Conservation (phyloP, 2,797 vertebrate genomes). For the Leucoraja ocellata region DNA sequence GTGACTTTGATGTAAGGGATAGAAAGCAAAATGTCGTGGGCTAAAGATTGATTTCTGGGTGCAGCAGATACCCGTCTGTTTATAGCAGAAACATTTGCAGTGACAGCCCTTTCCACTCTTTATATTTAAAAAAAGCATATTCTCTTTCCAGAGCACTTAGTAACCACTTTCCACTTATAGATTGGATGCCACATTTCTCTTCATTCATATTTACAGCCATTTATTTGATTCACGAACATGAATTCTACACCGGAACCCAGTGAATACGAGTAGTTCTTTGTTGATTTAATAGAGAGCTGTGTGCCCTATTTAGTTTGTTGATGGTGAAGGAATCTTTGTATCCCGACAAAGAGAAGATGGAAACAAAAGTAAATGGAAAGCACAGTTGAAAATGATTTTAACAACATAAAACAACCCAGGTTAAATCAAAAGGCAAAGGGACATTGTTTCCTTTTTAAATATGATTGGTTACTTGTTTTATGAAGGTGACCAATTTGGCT, state of each 20-base stretch:
- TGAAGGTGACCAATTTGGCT: not conserved
- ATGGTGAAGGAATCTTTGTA: not conserved
- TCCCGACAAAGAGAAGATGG: not conserved
- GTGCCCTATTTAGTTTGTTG: too few relatives aligned
- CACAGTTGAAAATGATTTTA: not conserved
- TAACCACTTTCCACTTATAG: not conserved
- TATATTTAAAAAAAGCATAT: slow-evolving; percentile 6
- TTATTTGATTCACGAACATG: not conserved
- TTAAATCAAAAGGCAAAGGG: not conserved
- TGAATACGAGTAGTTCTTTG: not conserved
- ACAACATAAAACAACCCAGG: not conserved
- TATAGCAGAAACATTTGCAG: slow-evolving; percentile 32
- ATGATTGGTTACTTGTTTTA: not conserved
- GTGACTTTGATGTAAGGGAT: not conserved
- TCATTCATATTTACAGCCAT: not conserved
- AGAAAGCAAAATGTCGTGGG: slow-evolving; percentile 20
- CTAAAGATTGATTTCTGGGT: slow-evolving; percentile 35
- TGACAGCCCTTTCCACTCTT: slow-evolving; percentile 26
- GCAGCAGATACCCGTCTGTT: slow-evolving; percentile 14
- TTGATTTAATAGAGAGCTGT: not conserved
- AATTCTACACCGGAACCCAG: not conserved
- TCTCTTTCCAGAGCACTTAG: not conserved
- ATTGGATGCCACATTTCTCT: not conserved
- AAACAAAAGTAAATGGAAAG: not conserved
- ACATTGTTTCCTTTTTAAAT: not conserved